Evolutionary conservation across 2,888 invertebrate species (phyloP), one percentile per base, ranked within the genome.

Genomic region (Iselma pallidipennis): DNA sequence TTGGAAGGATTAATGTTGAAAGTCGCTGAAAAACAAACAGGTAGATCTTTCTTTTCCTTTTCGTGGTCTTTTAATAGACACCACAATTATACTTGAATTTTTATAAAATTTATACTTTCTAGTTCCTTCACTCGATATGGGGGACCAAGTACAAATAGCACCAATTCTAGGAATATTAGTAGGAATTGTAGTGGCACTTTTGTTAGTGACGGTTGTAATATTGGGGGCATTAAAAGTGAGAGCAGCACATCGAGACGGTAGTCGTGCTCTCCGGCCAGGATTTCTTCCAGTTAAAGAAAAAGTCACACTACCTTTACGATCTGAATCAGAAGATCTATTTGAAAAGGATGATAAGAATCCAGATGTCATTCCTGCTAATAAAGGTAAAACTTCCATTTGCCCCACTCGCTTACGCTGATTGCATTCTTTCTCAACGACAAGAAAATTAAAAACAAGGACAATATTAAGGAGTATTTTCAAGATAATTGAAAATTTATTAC

Each of bases 291-390:
- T 86, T 75, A 88, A 87, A 80, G 85, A 89, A 80, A 91, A 90
- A 82, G 88, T 87, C 66, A 85, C 88, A 58, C 82, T 89, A 78
- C 89, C 89, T 70, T 84, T 86, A 67, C 84, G 85, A 70, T 85
- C 84, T 72, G 83, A 82, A 69, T 86, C 88, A 19, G 89, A 91
- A 69, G 90, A 90, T 76, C 87, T 91, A 77, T 90, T 91, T 73
- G 88, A 87, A 68, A 85, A 85, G 69, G 94, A 95, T 77, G 95
- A 95, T 82, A 91, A 90, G 80, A 94, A 94, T 84, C 94, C 94
- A 26, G 94, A 94, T 79, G 92, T 94, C 67, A 91, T 94, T 63
- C 94, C 94, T 26, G 88, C 91, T 71, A 93, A 91, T 79, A 93
- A 93, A 89, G 92, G 94, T 93, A 84, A 83, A 65, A 64, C 57